Evolutionary conservation across 1,140 invertebrate genomes (phyloP).

Genomic region (Hylaeus volcanicus): DNA sequence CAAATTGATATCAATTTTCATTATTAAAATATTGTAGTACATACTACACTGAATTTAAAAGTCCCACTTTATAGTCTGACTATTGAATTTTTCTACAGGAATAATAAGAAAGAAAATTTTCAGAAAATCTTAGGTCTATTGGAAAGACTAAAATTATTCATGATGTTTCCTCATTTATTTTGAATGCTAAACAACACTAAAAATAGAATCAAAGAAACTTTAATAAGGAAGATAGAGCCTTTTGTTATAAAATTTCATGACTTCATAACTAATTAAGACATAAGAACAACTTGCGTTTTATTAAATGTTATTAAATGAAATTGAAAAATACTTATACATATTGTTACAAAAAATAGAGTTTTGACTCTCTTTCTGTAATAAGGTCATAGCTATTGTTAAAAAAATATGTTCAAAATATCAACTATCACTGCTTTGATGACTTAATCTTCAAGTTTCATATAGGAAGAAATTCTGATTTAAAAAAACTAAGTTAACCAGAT

Average conservation of each 20-base stretch:
- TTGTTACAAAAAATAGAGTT: neutral
- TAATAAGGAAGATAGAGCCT: neutral
- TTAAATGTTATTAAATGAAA: neutral
- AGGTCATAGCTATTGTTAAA: neutral
- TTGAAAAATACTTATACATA: neutral
- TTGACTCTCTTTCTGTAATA: neutral
- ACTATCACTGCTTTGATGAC: neutral
- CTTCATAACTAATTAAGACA: neutral
- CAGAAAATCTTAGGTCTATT: neutral
- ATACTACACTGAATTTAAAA: too few relatives aligned
- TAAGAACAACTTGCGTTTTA: neutral
- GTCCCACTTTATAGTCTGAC: neutral
- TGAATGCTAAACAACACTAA: neutral
- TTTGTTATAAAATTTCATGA: neutral
- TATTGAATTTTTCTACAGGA: neutral
- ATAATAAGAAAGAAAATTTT: neutral
- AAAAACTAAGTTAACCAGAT: neutral
- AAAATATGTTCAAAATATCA: neutral
- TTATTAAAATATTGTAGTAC: neutral
- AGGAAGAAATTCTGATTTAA: too few relatives aligned
- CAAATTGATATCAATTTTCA: neutral
- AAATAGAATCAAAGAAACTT: neutral
- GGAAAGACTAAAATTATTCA: neutral
- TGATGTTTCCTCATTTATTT: neutral
- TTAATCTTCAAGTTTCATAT: neutral